A percentile compares a stretch with the other conserved stretches of the same genome.
These are phyloP conservation scores for Folsomia manolachei DNA, from an alignment of 2,888 invertebrate species.

Conservation along the genomic window DNA sequence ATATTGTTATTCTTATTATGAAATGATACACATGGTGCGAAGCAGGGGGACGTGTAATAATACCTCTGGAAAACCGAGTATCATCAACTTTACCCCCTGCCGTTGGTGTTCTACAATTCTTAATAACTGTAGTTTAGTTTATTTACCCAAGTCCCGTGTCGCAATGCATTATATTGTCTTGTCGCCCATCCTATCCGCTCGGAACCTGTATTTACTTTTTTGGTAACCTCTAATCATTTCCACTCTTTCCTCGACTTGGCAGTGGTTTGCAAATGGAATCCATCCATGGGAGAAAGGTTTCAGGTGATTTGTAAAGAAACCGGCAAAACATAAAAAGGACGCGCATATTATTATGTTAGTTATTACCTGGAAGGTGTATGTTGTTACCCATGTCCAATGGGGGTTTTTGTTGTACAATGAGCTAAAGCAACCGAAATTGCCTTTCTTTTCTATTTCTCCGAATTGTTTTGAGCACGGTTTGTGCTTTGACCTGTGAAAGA, in stretches of 20 bases:
- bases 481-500: too few relatives aligned
- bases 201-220: constrained; percentile 9
- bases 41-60: background rate
- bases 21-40: too few relatives aligned
- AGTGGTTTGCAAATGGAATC: too few relatives aligned
- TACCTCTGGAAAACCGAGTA: constrained; percentile 9
- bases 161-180: constrained; percentile 5
- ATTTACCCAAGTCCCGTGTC: constrained; percentile 11
- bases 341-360: too few relatives aligned
- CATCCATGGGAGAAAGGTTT: background rate
- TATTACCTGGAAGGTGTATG: too few relatives aligned
- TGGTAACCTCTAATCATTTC: background rate
- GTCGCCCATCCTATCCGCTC: background rate
- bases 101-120: background rate
- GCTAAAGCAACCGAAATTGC: background rate
- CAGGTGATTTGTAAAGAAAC: background rate
- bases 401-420: background rate
- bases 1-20: too few relatives aligned
- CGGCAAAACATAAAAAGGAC: background rate
- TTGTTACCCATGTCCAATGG: too few relatives aligned
- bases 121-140: background rate
- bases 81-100: constrained; percentile 19
- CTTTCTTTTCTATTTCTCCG: background rate
- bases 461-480: too few relatives aligned
- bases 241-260: too few relatives aligned